These are phyloP conservation scores for Tyrophagus putrescentiae DNA, from an alignment of 1,140 invertebrate genomes.

Conservation along the genomic window DNA sequence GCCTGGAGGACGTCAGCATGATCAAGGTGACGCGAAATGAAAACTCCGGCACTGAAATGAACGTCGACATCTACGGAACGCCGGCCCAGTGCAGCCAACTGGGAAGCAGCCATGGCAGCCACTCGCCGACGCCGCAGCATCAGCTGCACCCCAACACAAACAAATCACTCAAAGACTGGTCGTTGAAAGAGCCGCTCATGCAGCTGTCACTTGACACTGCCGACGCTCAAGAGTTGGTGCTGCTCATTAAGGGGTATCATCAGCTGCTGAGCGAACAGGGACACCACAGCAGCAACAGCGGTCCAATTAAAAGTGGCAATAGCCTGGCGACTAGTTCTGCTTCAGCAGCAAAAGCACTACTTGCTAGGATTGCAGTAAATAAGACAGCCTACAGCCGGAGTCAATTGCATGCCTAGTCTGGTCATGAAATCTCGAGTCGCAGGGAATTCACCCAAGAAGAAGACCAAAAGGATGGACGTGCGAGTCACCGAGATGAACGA, in stretches of 20 bases:
- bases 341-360: no score
- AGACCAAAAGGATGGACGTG: conserved; percentile 38
- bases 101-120: no score
- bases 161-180: conserved; percentile 19
- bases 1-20: conserved; percentile 56
- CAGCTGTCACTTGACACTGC: conserved; percentile 58
- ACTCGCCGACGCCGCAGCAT: no score
- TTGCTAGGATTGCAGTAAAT: no score
- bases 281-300: no score
- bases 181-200: conserved; percentile 25
- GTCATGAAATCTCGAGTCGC: conserved; percentile 52
- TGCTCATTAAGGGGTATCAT: conserved; percentile 61
- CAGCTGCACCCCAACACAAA: background rate
- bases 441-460: conserved; percentile 42
- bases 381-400: background rate
- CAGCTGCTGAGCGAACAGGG: conserved; percentile 47
- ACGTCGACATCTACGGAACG: conserved; percentile 30
- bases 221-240: conserved; percentile 64
- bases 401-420: conserved; percentile 52
- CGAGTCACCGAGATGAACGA: conserved; percentile 60
- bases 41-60: conserved; percentile 41
- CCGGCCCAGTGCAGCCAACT: background rate
- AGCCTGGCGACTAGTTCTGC: no score
- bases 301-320: no score
- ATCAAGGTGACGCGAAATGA: conserved; percentile 55